These are phyloP conservation scores for Dexiosoma caninum DNA, from an alignment of 2,888 invertebrate genomes.

Conservation along the genomic window DNA sequence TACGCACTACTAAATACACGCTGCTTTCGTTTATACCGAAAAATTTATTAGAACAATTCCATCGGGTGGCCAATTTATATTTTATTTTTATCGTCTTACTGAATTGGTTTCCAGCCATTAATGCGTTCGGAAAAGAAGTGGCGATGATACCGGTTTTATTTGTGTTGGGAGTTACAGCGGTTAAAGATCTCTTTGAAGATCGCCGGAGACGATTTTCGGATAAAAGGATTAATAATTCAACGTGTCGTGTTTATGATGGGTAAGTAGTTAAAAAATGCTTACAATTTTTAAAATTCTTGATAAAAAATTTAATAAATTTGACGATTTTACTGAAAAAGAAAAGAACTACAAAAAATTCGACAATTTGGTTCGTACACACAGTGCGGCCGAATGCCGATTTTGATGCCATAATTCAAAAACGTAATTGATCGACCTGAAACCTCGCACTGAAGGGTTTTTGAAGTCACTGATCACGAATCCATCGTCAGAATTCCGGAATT, in stretches of 20 bases:
- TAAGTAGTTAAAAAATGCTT: conserved; percentile 78
- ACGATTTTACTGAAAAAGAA: too few species aligned
- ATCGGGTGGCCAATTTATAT: conserved; percentile 97
- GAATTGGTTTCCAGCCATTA: conserved; percentile 96
- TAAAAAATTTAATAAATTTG: too few species aligned
- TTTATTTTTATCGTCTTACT: conserved; percentile 97
- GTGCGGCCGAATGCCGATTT: too few species aligned
- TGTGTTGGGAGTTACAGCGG: conserved; percentile 94
- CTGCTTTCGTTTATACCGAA: conserved; percentile 95
- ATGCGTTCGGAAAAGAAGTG: conserved; percentile 96
- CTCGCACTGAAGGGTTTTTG: too few species aligned
- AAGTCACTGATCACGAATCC: too few species aligned
- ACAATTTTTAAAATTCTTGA: too few species aligned
- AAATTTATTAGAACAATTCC: conserved; percentile 97
- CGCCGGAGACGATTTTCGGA: conserved; percentile 92
- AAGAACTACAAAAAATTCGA: too few species aligned
- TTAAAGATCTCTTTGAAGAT: conserved; percentile 97
- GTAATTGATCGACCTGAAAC: too few species aligned
- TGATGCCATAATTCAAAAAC: too few species aligned
- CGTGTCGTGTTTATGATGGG: conserved; percentile 94
- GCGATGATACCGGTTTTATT: conserved; percentile 97
- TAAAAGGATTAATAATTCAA: conserved; percentile 94
- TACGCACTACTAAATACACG: conserved; percentile 97
- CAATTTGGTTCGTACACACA: too few species aligned
- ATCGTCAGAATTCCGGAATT: too few species aligned